These are phyloP conservation scores for Sinosuthora webbiana DNA, from an alignment of 2,113 vertebrate species.

Conservation along the genomic window DNA sequence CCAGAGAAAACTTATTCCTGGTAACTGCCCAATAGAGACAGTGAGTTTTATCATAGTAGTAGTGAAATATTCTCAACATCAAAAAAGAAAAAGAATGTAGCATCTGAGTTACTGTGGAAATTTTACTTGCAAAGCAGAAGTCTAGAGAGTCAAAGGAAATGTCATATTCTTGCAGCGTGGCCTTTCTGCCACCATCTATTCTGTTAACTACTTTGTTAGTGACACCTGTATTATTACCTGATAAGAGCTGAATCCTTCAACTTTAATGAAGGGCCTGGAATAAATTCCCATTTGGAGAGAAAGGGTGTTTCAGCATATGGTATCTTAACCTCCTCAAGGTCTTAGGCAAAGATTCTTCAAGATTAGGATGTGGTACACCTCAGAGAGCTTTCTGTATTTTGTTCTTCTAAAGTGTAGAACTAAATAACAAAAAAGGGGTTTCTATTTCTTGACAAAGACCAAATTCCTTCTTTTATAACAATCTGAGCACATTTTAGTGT, in stretches of 20 bases:
- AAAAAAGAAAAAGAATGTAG: not conserved
- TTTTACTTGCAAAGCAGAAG: conserved; percentile 57
- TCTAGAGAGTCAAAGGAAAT: conserved; percentile 25
- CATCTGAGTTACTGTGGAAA: not conserved
- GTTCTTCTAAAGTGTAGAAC: not conserved
- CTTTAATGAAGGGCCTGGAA: conserved; percentile 32
- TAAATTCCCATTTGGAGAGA: conserved; percentile 39
- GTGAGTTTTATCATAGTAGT: not conserved
- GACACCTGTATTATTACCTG: conserved; percentile 32
- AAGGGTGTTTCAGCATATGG: not conserved
- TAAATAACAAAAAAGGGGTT: not conserved
- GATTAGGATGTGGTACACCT: not conserved
- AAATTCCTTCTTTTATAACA: not conserved
- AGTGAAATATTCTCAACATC: not conserved
- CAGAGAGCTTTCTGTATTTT: not conserved
- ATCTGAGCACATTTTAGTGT: not conserved
- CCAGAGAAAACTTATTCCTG: not conserved
- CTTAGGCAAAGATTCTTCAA: conserved; percentile 5
- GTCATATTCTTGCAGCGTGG: not conserved
- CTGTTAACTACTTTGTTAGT: conserved; percentile 17
- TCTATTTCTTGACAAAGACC: conserved; percentile 2
- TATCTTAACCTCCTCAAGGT: conserved; percentile 1
- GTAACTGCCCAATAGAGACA: not conserved
- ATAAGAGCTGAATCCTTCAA: not conserved
- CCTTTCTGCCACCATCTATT: conserved; percentile 29